Percentiles rank a stretch among this genome's conserved stretches.
phyloP scores from a whole-genome alignment of 2,888 invertebrate species.

The Acronicta aceris region DNA sequence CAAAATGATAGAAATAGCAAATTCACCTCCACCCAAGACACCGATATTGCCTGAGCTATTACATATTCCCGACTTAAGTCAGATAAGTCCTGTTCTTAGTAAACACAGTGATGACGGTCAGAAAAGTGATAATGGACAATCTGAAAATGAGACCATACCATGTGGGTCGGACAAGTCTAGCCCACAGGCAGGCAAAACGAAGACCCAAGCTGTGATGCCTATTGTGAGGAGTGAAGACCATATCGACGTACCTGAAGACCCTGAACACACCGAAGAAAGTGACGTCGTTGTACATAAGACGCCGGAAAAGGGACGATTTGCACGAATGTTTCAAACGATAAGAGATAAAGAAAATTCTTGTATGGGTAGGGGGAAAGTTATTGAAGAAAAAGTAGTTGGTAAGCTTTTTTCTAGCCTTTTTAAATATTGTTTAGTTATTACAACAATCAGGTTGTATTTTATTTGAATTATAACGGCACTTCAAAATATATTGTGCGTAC shows the following conservation, averaged over 20 bases:
- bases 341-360: slow-evolving; percentile 85
- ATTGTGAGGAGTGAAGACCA: slow-evolving; percentile 84
- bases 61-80: slow-evolving; percentile 79
- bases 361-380: slow-evolving; percentile 86
- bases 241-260: slow-evolving; percentile 70
- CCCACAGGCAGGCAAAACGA: slow-evolving; percentile 80
- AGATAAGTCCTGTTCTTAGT: slow-evolving; percentile 81
- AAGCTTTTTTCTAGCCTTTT: slow-evolving; percentile 38
- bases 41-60: slow-evolving; percentile 82
- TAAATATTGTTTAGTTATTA: neutral
- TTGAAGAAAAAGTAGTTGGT: slow-evolving; percentile 83
- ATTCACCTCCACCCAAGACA: slow-evolving; percentile 83
- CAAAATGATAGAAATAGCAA: slow-evolving; percentile 73
- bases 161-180: slow-evolving; percentile 86
- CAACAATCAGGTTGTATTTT: too few species aligned
- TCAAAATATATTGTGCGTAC: too few species aligned
- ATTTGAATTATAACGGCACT: neutral
- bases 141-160: slow-evolving; percentile 86
- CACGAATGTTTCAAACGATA: slow-evolving; percentile 81
- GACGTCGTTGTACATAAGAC: slow-evolving; percentile 80
- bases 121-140: slow-evolving; percentile 82
- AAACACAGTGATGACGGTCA: slow-evolving; percentile 83
- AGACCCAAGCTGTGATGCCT: slow-evolving; percentile 86
- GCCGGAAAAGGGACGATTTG: slow-evolving; percentile 81
- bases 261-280: slow-evolving; percentile 69